phyloP scores from a whole-genome alignment of 2,888 invertebrate genomes.

The Erpobdella octoculata region DNA sequence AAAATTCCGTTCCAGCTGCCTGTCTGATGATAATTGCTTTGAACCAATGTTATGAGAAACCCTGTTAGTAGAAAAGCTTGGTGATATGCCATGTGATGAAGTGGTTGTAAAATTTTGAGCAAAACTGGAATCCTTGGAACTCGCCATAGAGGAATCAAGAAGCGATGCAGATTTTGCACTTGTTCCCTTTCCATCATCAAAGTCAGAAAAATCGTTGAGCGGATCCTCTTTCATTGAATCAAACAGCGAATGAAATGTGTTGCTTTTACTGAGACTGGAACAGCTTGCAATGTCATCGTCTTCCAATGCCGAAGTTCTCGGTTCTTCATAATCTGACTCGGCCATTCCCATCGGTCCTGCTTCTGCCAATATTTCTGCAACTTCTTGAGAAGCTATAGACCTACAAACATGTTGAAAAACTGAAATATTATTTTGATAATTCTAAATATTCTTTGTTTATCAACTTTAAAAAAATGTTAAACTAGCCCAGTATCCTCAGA shows the following conservation, averaged over 20 bases:
- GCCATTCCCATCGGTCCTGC: constrained; percentile 19
- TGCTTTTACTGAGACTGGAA: background rate
- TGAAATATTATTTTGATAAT: too few relatives aligned
- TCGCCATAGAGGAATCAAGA: background rate
- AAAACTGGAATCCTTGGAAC: background rate
- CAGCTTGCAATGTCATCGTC: too few relatives aligned
- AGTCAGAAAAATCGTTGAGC: background rate
- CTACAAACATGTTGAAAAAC: background rate
- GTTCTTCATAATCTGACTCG: constrained; percentile 18
- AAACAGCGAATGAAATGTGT: constrained; percentile 6
- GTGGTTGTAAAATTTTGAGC: too few relatives aligned
- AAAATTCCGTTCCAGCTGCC: background rate
- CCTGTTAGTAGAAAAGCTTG: too few relatives aligned
- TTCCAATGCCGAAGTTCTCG: background rate
- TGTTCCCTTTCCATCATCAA: background rate
- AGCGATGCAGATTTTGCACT: too few relatives aligned
- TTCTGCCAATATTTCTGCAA: constrained; percentile 18
- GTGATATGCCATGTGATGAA: too few relatives aligned
- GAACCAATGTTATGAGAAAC: too few relatives aligned
- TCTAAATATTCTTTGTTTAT: too few relatives aligned
- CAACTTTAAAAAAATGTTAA: too few relatives aligned
- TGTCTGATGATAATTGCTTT: too few relatives aligned
- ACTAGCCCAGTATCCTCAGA: background rate
- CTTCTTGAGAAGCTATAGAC: constrained; percentile 20
- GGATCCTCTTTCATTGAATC: constrained; percentile 11